Evolutionary conservation across 1,140 invertebrate genomes (phyloP).

Genomic region (Cotesia glomerata): DNA sequence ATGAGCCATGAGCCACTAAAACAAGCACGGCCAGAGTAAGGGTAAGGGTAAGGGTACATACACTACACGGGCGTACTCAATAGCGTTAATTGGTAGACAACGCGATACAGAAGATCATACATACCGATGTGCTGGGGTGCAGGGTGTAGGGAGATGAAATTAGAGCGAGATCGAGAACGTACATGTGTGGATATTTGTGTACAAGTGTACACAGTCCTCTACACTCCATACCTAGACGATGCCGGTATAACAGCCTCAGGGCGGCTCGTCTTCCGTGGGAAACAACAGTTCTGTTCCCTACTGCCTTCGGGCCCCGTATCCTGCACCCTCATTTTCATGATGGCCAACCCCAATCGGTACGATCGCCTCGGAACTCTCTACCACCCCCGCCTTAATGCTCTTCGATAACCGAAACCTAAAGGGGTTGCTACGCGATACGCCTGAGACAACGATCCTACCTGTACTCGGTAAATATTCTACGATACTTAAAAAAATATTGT

Average conservation of each 20-base stretch:
- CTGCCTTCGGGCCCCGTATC: slow-evolving; percentile 39
- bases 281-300: slow-evolving; percentile 37
- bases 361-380: neutral
- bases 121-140: slow-evolving; percentile 20
- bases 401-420: no score
- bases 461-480: slow-evolving; percentile 7
- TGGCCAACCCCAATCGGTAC: slow-evolving; percentile 19
- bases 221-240: slow-evolving; percentile 16
- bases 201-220: no score
- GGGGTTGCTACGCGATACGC: slow-evolving; percentile 30
- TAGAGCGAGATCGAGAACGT: no score
- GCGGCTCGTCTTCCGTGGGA: slow-evolving; percentile 39
- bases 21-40: neutral
- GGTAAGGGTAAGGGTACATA: neutral
- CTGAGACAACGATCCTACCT: slow-evolving; percentile 26
- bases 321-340: slow-evolving; percentile 16
- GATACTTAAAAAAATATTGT: neutral
- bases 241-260: slow-evolving; percentile 34
- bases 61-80: slow-evolving; percentile 29
- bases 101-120: slow-evolving; percentile 29
- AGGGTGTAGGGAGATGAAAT: slow-evolving; percentile 6
- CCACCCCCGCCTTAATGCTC: no score
- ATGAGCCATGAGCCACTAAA: slow-evolving; percentile 1
- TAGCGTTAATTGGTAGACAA: slow-evolving; percentile 42
- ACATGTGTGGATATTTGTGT: no score